phyloP scores from a whole-genome alignment of 1,140 invertebrate species.

The Drosophila nannoptera region DNA sequence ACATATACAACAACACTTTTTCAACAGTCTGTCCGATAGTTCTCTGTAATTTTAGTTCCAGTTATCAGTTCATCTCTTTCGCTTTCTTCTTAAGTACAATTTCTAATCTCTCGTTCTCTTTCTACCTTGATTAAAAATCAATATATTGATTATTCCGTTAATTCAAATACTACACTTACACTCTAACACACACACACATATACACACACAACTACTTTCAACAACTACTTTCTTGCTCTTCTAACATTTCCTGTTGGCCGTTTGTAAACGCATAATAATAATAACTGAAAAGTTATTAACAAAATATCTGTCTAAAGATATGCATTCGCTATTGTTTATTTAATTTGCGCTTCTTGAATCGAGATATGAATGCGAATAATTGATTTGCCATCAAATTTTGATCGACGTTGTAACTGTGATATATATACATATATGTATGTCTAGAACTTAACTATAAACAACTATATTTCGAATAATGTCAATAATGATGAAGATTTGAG shows the following conservation, averaged over 20 bases:
- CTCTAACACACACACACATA: not conserved
- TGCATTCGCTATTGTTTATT: conserved; percentile 61
- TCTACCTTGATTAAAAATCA: not conserved
- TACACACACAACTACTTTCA: conserved; percentile 20
- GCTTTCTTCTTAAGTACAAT: not conserved
- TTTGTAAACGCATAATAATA: conserved; percentile 60
- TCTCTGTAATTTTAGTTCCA: too few species aligned
- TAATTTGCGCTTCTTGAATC: conserved; percentile 66
- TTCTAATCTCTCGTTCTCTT: not conserved
- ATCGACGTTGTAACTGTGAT: conserved; percentile 70
- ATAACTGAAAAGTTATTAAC: conserved; percentile 21
- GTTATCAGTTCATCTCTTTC: not conserved
- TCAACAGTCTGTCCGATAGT: too few species aligned
- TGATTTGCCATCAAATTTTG: conserved; percentile 56
- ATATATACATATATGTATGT: conserved; percentile 15
- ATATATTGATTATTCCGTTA: not conserved
- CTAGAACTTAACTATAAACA: conserved; percentile 25
- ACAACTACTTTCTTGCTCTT: conserved; percentile 53
- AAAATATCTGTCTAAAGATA: not conserved
- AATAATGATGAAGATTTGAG: conserved; percentile 60
- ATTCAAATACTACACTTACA: not conserved
- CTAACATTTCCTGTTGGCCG: conserved; percentile 76
- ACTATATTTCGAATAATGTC: conserved; percentile 9
- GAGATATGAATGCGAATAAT: conserved; percentile 39
- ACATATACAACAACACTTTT: too few species aligned